These are phyloP conservation scores for Perccottus glenii DNA, from an alignment of 2,113 vertebrate species.

Conservation along the genomic window DNA sequence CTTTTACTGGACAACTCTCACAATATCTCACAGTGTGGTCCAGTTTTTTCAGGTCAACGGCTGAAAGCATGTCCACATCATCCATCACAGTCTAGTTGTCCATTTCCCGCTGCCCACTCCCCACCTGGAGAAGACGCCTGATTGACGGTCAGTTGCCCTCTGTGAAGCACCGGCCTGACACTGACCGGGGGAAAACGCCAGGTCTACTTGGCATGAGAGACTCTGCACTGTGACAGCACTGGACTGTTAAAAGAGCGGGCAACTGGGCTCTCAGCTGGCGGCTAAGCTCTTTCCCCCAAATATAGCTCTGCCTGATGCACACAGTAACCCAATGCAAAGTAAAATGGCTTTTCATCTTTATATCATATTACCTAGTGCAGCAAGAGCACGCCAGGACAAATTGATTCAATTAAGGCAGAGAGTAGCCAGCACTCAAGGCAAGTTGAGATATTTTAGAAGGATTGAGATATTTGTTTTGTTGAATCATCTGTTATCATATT, in stretches of 20 bases:
- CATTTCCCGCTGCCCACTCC: conserved; percentile 27
- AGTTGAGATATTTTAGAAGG: conserved; percentile 5
- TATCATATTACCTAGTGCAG: conserved; percentile 3
- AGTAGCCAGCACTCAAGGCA: conserved; percentile 30
- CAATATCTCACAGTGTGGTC: conserved; percentile 42
- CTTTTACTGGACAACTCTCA: conserved; percentile 52
- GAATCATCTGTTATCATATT: conserved; percentile 28
- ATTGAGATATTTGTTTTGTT: conserved; percentile 37
- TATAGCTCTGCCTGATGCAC: conserved; percentile 15
- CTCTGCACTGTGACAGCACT: conserved; percentile 16
- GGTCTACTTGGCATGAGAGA: conserved; percentile 29
- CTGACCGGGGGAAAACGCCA: conserved; percentile 33
- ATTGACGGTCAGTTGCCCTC: conserved; percentile 65
- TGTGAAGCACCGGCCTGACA: conserved; percentile 44
- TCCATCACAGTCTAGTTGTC: conserved; percentile 60
- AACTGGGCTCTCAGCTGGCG: conserved; percentile 24
- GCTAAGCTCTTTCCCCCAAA: neutral
- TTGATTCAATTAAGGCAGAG: conserved; percentile 17
- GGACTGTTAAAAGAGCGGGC: conserved; percentile 43
- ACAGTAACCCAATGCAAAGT: neutral
- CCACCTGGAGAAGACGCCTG: conserved; percentile 46
- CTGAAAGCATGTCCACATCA: conserved; percentile 58
- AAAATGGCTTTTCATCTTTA: conserved; percentile 21
- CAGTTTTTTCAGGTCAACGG: conserved; percentile 56
- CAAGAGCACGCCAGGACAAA: neutral